Percentiles rank a stretch among this genome's conserved stretches.
These are phyloP conservation scores for Mylabris sibirica DNA, from an alignment of 2,888 invertebrate genomes.

Conservation along the genomic window DNA sequence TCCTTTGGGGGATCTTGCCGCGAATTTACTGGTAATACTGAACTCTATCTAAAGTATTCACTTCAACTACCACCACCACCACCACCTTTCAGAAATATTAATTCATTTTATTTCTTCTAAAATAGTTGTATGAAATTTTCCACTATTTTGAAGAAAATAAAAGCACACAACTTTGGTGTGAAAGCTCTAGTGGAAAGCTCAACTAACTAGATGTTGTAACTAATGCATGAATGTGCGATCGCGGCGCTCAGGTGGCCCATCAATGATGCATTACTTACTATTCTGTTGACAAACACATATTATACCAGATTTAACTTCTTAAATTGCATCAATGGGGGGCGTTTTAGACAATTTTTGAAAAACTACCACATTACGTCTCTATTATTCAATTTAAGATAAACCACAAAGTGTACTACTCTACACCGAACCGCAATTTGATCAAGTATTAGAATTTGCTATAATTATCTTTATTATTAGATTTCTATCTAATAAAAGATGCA, in stretches of 20 bases:
- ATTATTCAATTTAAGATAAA: too few relatives aligned
- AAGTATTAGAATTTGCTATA: too few relatives aligned
- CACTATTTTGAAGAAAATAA: too few relatives aligned
- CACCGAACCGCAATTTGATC: too few relatives aligned
- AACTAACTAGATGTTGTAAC: slow-evolving; percentile 59
- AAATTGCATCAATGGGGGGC: not conserved
- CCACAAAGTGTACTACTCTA: too few relatives aligned
- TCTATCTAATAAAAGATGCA: too few relatives aligned
- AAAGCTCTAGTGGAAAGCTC: slow-evolving; percentile 46
- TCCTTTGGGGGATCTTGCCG: slow-evolving; percentile 51
- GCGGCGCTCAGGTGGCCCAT: slow-evolving; percentile 57
- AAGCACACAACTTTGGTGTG: too few relatives aligned
- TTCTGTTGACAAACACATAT: slow-evolving; percentile 45
- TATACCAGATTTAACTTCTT: slow-evolving; percentile 19
- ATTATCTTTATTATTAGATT: too few relatives aligned
- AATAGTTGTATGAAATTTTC: too few relatives aligned
- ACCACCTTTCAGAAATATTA: not conserved
- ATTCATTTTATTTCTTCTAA: not conserved
- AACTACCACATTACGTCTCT: too few relatives aligned
- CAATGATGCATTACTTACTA: slow-evolving; percentile 57
- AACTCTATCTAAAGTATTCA: slow-evolving; percentile 49
- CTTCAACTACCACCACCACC: slow-evolving; percentile 40
- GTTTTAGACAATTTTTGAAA: not conserved
- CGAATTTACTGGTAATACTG: slow-evolving; percentile 44
- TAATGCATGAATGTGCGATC: slow-evolving; percentile 59